Percentiles rank a stretch among this genome's conserved stretches.
Conservation (phyloP, 2,888 invertebrate genomes). For the Isoperla grammatica region DNA sequence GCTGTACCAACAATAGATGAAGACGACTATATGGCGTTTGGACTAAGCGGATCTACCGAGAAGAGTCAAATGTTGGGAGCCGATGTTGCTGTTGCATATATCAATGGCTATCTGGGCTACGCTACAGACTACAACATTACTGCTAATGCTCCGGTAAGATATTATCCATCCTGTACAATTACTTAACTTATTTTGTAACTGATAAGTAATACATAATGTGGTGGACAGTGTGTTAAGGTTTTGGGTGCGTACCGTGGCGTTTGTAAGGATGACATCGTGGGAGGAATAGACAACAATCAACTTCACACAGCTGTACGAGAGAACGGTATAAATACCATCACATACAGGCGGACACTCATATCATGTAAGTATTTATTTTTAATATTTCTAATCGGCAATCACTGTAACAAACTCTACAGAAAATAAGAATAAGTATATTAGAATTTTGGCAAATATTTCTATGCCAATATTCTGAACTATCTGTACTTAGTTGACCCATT, state of each 20-base stretch:
- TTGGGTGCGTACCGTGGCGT: conserved; percentile 81
- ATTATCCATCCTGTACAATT: not conserved
- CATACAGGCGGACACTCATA: conserved; percentile 68
- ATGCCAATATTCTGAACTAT: not conserved
- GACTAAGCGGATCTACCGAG: conserved; percentile 68
- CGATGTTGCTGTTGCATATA: conserved; percentile 74
- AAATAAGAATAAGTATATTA: not conserved
- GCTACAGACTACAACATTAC: conserved; percentile 82
- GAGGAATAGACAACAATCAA: conserved; percentile 77
- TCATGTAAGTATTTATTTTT: conserved; percentile 55
- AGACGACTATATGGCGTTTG: conserved; percentile 84
- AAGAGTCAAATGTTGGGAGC: conserved; percentile 77
- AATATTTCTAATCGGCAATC: not conserved
- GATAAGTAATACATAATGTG: not conserved
- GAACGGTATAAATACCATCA: conserved; percentile 71
- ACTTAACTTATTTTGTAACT: not conserved
- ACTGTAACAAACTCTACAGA: not conserved
- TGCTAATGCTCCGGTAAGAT: conserved; percentile 66
- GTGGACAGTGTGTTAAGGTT: conserved; percentile 69
- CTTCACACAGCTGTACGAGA: conserved; percentile 64
- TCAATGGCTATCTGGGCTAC: conserved; percentile 65
- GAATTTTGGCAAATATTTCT: not conserved
- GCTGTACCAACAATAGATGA: conserved; percentile 39
- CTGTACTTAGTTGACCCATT: no score
- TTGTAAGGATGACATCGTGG: conserved; percentile 76